These are phyloP conservation scores for Calephelis virginiensis DNA, from an alignment of 1,140 invertebrate genomes.

Conservation along the genomic window DNA sequence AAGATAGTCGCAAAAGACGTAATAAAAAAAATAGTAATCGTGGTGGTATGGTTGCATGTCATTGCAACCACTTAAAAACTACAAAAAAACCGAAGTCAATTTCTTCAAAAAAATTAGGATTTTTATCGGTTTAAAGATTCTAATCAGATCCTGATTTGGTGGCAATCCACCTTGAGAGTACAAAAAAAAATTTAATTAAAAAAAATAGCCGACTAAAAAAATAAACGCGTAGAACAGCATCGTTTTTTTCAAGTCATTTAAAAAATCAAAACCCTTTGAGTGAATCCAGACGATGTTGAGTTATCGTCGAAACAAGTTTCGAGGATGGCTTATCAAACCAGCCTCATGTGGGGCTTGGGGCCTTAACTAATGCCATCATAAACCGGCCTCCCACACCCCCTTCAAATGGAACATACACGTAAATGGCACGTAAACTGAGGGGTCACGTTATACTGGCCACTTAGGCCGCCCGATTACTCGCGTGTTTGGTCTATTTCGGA, in stretches of 20 bases:
- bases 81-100: too few relatives aligned
- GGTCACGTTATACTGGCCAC: constrained; percentile 29
- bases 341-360: constrained; percentile 10
- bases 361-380: constrained; percentile 15
- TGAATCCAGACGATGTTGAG: neutral
- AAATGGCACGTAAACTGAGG: constrained; percentile 37
- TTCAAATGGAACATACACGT: constrained; percentile 40
- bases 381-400: constrained; percentile 47
- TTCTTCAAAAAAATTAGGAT: too few relatives aligned
- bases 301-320: constrained; percentile 10
- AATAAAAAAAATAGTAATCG: too few relatives aligned
- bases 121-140: too few relatives aligned
- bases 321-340: constrained; percentile 10
- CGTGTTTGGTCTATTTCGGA: constrained; percentile 18
- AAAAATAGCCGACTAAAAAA: too few relatives aligned
- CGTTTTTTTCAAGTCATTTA: neutral
- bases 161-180: too few relatives aligned
- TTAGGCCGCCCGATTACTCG: constrained; percentile 18
- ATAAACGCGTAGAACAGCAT: too few relatives aligned
- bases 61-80: too few relatives aligned
- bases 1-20: too few relatives aligned
- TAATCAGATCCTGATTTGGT: too few relatives aligned
- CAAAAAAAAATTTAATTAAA: too few relatives aligned
- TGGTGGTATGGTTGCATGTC: too few relatives aligned
- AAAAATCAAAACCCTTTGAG: neutral